phyloP scores from a whole-genome alignment of 1,140 invertebrate species.

The Akabosia matsudoensis region DNA sequence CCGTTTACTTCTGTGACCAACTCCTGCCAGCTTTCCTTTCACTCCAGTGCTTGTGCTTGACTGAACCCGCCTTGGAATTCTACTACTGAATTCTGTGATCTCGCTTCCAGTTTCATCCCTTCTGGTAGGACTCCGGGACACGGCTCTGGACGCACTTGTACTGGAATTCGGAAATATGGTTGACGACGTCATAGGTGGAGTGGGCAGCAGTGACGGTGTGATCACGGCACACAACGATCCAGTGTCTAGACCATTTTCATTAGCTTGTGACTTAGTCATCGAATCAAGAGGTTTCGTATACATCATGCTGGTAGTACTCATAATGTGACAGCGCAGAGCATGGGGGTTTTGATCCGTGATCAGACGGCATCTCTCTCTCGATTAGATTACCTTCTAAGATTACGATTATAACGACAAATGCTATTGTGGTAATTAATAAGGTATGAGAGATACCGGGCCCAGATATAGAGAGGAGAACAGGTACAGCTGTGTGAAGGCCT shows the following conservation, averaged over 20 bases:
- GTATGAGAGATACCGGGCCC: no score
- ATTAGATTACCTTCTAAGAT: no score
- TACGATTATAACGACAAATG: no score
- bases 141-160: not conserved
- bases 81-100: no score
- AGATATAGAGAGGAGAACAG: no score
- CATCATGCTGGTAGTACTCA: slow-evolving; percentile 5
- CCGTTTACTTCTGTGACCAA: not conserved
- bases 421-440: no score
- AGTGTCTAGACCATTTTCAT: not conserved
- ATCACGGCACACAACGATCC: not conserved
- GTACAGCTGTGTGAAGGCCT: no score
- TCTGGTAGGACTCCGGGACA: not conserved
- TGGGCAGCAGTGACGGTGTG: not conserved
- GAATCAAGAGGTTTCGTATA: not conserved
- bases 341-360: not conserved
- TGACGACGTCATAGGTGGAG: not conserved
- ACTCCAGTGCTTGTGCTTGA: not conserved
- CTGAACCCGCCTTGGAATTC: slow-evolving; percentile 1
- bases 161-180: not conserved
- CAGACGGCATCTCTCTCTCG: not conserved
- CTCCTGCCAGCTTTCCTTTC: not conserved
- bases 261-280: not conserved
- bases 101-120: no score
- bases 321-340: not conserved